A percentile compares a stretch with the other conserved stretches of the same genome.
phyloP scores from a whole-genome alignment of 2,113 vertebrate genomes.

The Perccottus glenii region DNA sequence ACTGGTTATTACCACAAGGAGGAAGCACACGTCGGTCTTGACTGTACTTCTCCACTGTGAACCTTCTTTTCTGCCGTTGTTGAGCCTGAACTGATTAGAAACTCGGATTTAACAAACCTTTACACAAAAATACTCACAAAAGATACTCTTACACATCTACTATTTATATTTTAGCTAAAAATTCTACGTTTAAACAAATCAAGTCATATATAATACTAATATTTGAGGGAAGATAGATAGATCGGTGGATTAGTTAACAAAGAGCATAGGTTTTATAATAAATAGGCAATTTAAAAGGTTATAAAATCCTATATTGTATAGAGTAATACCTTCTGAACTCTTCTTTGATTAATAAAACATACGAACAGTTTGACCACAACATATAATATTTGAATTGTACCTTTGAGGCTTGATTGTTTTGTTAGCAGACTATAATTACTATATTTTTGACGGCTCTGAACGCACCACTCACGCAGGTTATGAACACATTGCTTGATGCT shows the following conservation, averaged over 20 bases:
- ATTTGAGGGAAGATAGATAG: no score
- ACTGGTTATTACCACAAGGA: neutral
- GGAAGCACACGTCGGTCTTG: neutral
- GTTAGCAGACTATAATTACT: rapidly evolving
- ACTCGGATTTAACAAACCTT: rapidly evolving
- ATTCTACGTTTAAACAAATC: no score
- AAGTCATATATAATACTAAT: no score
- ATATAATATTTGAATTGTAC: neutral
- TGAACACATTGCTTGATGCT: slow-evolving; percentile 28
- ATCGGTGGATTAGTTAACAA: no score
- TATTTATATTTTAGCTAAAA: no score
- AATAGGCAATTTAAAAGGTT: no score
- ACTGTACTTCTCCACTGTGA: neutral
- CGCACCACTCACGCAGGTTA: slow-evolving; percentile 30
- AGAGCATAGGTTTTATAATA: no score
- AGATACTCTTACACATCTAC: no score
- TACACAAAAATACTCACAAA: neutral
- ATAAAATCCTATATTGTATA: no score
- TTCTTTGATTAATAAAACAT: no score
- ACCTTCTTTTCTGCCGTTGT: neutral
- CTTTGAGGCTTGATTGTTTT: neutral
- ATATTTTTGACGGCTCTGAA: slow-evolving; percentile 1
- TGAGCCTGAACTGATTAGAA: neutral
- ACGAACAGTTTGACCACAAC: no score
- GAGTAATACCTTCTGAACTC: no score